A percentile compares a stretch with the other conserved stretches of the same genome.
phyloP scores from a whole-genome alignment of 2,888 invertebrate genomes.

The Steromphala cineraria region DNA sequence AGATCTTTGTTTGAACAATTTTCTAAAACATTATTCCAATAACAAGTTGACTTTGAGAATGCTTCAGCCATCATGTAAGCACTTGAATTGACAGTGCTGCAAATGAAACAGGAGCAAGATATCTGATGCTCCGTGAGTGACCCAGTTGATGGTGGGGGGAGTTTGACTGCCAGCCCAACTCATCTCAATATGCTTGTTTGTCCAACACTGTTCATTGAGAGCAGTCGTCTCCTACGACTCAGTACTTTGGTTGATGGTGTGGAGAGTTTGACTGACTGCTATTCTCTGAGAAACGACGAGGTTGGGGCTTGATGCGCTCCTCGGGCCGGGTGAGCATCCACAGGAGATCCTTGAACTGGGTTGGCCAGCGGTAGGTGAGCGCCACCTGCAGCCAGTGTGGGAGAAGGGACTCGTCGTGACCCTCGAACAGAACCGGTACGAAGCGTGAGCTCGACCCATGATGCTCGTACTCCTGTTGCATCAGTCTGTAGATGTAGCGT shows the following conservation, averaged over 20 bases:
- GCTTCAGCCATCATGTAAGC: too few species aligned
- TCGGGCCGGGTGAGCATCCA: constrained; percentile 66
- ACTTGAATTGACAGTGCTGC: too few species aligned
- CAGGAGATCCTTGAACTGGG: constrained; percentile 64
- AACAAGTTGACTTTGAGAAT: too few species aligned
- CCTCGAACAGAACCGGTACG: constrained; percentile 61
- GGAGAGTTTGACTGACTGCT: background rate
- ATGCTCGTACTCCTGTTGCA: constrained; percentile 52
- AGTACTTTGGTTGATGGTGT: background rate
- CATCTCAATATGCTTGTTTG: too few species aligned
- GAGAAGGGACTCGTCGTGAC: constrained; percentile 38
- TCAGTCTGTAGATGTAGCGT: constrained; percentile 59
- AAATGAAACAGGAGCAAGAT: too few species aligned
- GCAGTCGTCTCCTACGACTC: background rate
- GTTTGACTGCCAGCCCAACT: too few species aligned
- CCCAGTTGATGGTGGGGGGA: too few species aligned
- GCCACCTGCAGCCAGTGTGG: constrained; percentile 51
- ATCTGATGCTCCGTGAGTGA: too few species aligned
- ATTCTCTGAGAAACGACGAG: background rate
- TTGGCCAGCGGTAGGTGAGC: constrained; percentile 61
- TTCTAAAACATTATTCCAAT: too few species aligned
- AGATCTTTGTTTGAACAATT: too few species aligned
- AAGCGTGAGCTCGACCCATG: constrained; percentile 44
- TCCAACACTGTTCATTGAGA: too few species aligned
- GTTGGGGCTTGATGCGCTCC: constrained; percentile 40